Percentiles rank a stretch among this genome's conserved stretches.
These are phyloP conservation scores for Patella pellucida DNA, from an alignment of 2,888 invertebrate genomes.

Conservation along the genomic window DNA sequence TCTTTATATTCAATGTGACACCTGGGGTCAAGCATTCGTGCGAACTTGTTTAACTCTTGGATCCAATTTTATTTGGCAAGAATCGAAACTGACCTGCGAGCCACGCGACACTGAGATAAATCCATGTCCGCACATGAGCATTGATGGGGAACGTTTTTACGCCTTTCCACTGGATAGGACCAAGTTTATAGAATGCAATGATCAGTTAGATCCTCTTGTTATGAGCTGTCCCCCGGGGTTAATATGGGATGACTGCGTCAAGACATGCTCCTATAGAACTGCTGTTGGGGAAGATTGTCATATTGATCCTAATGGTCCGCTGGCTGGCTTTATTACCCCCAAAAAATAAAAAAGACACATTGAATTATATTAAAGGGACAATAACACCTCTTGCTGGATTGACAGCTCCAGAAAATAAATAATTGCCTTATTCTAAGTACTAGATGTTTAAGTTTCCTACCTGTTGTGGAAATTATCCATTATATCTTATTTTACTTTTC, in stretches of 20 bases:
- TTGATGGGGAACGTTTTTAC: conserved; percentile 26
- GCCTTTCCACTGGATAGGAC: conserved; percentile 41
- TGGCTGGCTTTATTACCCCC: not conserved
- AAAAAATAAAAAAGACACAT: too few relatives aligned
- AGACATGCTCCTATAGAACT: conserved; percentile 32
- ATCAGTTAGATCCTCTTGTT: conserved; percentile 28
- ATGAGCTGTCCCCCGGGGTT: conserved; percentile 10
- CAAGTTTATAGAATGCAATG: conserved; percentile 45
- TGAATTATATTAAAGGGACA: too few relatives aligned
- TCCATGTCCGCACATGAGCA: not conserved
- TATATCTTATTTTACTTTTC: too few relatives aligned
- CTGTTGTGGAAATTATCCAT: too few relatives aligned
- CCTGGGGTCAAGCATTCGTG: conserved; percentile 38
- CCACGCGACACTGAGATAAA: not conserved
- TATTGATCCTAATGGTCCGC: not conserved
- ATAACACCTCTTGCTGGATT: too few relatives aligned
- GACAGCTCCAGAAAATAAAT: too few relatives aligned
- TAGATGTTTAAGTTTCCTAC: too few relatives aligned
- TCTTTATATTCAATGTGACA: conserved; percentile 51
- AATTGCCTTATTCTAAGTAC: too few relatives aligned
- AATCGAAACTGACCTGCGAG: not conserved
- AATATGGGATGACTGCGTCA: conserved; percentile 16
- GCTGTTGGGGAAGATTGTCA: not conserved
- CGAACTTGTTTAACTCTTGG: conserved; percentile 42
- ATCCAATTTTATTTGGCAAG: conserved; percentile 25